Percentiles rank a stretch among this genome's conserved stretches.
phyloP scores from a whole-genome alignment of 1,140 invertebrate species.

The Popillia japonica region DNA sequence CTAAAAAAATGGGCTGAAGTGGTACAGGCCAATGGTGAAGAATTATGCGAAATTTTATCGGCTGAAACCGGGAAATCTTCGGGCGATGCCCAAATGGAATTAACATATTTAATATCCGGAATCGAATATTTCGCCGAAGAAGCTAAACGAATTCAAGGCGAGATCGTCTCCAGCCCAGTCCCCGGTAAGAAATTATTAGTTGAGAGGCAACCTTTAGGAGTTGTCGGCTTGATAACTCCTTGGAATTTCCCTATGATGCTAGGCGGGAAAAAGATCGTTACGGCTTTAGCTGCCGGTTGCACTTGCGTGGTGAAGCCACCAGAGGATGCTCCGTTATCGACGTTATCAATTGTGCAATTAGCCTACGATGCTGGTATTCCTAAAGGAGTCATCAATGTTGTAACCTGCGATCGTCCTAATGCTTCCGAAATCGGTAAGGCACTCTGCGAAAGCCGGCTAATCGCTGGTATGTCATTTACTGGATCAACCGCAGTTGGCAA shows the following conservation, averaged over 20 bases:
- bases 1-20: conserved; percentile 83
- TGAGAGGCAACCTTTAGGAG: conserved; percentile 91
- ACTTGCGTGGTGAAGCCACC: conserved; percentile 96
- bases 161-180: conserved; percentile 80
- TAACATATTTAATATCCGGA: conserved; percentile 91
- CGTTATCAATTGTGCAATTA: conserved; percentile 84
- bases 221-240: conserved; percentile 94
- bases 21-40: conserved; percentile 75
- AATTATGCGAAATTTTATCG: conserved; percentile 85
- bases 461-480: too few species aligned
- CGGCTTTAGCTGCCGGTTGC: too few species aligned
- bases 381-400: too few species aligned
- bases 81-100: conserved; percentile 87
- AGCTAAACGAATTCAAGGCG: conserved; percentile 88
- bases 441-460: conserved; percentile 86
- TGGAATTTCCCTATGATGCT: conserved; percentile 99
- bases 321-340: conserved; percentile 95
- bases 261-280: conserved; percentile 94
- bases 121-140: conserved; percentile 98
- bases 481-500: conserved; percentile 86
- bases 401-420: conserved; percentile 82
- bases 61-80: conserved; percentile 93
- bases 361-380: conserved; percentile 84
- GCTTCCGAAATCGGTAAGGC: conserved; percentile 84
- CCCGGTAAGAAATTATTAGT: conserved; percentile 84